Base-by-base conservation (phyloP, 2,113 vertebrate species). In the Tetraodon nigroviridis region DNA sequence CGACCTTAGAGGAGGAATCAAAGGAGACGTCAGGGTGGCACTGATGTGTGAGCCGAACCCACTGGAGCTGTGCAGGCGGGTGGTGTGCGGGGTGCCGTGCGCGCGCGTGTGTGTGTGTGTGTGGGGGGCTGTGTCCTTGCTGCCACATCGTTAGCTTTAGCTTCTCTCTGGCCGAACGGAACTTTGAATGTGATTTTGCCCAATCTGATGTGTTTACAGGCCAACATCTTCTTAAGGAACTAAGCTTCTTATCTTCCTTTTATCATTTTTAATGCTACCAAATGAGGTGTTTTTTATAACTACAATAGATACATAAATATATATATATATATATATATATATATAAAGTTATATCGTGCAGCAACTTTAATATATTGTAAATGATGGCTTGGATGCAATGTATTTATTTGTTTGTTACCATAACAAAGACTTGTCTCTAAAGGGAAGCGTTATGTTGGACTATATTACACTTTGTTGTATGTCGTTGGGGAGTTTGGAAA, bases 351-450 rank as follows among this genome's bases (percentile, higher is more conserved):
- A 90, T 88, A 89, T 89, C 79, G 85, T 73, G 86, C 89, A 88
- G 87, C 85, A 65, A 89, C 83, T 88, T 89, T 91, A 91, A 91
- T 90, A 90, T 92, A 92, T 89, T 91, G 86, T 90, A 90, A 90
- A 90, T 86, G 83, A 87, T 84, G 81, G 89, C 89, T 91, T 91
- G 83, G 79, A 91, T 90, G 89, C 90, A 88, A 90, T 84, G 87
- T 92, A 90, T 91, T 90, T 92, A 90, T 92, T 88, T 89, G 82
- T 89, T 87, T 89, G 78, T 85, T 86, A 87, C 62, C 76, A 78
- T 85, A 88, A 85, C 87, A 83, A 89, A 88, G 83, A 90, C 86
- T 71, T 80, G 78, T 82, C 75, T 81, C 76, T 84, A 84, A 87
- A 86, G 83, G 86, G 78, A 86, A 78, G 51, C 80, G 71, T 84